Evolutionary conservation across 2,888 invertebrate genomes (phyloP).

Genomic region (Lymantria monacha): DNA sequence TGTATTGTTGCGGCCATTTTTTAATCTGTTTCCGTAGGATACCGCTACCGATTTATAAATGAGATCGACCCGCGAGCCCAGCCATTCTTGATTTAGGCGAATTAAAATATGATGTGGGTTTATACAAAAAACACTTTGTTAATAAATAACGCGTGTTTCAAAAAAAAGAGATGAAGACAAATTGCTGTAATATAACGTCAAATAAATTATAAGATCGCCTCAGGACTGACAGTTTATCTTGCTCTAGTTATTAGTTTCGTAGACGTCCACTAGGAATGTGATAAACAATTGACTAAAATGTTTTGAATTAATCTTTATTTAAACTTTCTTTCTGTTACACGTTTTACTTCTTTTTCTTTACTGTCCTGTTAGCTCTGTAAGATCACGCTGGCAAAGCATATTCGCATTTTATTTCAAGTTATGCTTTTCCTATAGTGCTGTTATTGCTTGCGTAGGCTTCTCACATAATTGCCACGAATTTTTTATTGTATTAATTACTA

Average conservation of each 20-base stretch:
- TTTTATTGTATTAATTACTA: no score
- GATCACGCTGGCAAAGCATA: no score
- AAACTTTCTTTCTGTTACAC: no score
- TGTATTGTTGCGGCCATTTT: constrained; percentile 72
- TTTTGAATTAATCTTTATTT: background rate
- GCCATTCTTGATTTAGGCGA: constrained; percentile 72
- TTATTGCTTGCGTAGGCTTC: no score
- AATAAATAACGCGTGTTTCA: constrained; percentile 73
- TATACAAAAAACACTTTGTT: constrained; percentile 65
- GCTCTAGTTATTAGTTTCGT: constrained; percentile 22
- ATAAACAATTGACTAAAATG: constrained; percentile 4
- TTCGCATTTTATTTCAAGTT: no score
- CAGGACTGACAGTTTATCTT: constrained; percentile 25
- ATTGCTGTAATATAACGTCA: constrained; percentile 63
- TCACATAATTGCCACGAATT: no score
- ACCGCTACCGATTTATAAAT: constrained; percentile 81
- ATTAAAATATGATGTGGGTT: constrained; percentile 78
- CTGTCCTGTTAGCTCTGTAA: no score
- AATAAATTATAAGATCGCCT: constrained; percentile 52
- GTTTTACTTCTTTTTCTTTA: no score
- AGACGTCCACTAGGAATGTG: constrained; percentile 28
- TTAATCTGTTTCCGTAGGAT: constrained; percentile 82
- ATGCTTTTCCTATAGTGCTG: no score
- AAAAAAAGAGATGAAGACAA: constrained; percentile 73
- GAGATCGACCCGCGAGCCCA: constrained; percentile 57